phyloP scores from a whole-genome alignment of 2,113 vertebrate genomes.

The Murina feae region DNA sequence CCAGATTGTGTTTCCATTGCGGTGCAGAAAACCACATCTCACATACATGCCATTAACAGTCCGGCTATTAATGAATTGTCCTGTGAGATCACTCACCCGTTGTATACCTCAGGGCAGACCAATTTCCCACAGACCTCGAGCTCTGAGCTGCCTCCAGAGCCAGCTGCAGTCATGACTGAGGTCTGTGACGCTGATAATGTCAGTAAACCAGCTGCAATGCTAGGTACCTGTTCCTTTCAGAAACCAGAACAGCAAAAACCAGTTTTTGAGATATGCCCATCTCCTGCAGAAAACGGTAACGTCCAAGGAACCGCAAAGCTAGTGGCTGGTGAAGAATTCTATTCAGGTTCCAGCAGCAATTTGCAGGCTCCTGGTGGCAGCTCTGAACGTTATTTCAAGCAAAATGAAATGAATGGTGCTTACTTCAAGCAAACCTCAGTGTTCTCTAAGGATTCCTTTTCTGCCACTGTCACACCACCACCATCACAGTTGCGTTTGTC shows the following conservation, averaged over 20 bases:
- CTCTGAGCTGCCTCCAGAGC: constrained; percentile 86
- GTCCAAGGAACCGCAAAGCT: constrained; percentile 74
- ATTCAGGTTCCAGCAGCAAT: constrained; percentile 79
- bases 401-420: constrained; percentile 81
- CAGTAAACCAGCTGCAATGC: constrained; percentile 79
- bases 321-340: constrained; percentile 76
- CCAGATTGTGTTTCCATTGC: constrained; percentile 90
- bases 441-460: constrained; percentile 84
- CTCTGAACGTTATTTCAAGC: constrained; percentile 80
- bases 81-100: constrained; percentile 82
- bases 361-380: constrained; percentile 79
- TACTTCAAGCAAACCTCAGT: constrained; percentile 81
- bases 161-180: constrained; percentile 81
- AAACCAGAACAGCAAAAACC: constrained; percentile 79
- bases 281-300: constrained; percentile 72
- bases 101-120: constrained; percentile 93
- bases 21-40: constrained; percentile 88
- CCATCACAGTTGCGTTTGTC: constrained; percentile 37
- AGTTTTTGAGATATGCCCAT: constrained; percentile 69
- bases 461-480: constrained; percentile 54
- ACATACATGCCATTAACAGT: constrained; percentile 83
- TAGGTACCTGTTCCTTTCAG: constrained; percentile 80
- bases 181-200: constrained; percentile 79
- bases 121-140: constrained; percentile 85
- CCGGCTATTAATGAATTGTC: constrained; percentile 84